Percentiles rank a stretch among this genome's conserved stretches.
phyloP scores from a whole-genome alignment of 2,888 invertebrate genomes.

The Itoplectis maculator region DNA sequence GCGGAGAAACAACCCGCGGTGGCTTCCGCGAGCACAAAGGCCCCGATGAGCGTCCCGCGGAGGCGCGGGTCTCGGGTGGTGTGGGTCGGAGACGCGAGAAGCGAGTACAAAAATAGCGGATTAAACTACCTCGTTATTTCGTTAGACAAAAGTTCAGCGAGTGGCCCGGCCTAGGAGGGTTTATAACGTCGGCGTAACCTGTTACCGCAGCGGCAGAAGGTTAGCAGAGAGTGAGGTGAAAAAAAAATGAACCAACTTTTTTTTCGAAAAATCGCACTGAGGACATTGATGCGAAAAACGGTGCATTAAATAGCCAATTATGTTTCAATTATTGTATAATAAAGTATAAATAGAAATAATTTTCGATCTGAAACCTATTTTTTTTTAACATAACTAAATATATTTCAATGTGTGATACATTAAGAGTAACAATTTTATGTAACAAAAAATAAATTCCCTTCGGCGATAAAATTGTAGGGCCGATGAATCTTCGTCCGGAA shows the following conservation, averaged over 20 bases:
- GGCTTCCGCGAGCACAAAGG: constrained; percentile 38
- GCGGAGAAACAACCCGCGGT: constrained; percentile 20
- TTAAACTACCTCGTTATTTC: constrained; percentile 17
- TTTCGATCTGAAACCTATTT: no score
- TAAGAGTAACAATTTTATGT: no score
- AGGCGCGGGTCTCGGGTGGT: not conserved
- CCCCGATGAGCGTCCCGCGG: not conserved
- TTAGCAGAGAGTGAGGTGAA: constrained; percentile 5
- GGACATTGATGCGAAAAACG: no score
- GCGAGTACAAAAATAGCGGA: constrained; percentile 11
- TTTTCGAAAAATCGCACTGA: no score
- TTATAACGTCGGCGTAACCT: not conserved
- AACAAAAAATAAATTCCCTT: no score
- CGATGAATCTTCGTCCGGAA: not conserved
- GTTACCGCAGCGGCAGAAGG: not conserved
- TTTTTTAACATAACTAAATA: no score
- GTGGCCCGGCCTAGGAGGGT: not conserved
- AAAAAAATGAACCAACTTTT: not conserved
- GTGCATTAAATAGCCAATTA: no score
- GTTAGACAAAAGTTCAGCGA: constrained; percentile 16
- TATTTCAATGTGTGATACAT: not conserved
- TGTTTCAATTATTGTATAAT: no score
- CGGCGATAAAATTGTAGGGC: not conserved
- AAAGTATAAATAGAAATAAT: no score
- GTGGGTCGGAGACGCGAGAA: not conserved